Conservation (phyloP, 2,113 vertebrate genomes). For the Leptobrachium ailaonicum region DNA sequence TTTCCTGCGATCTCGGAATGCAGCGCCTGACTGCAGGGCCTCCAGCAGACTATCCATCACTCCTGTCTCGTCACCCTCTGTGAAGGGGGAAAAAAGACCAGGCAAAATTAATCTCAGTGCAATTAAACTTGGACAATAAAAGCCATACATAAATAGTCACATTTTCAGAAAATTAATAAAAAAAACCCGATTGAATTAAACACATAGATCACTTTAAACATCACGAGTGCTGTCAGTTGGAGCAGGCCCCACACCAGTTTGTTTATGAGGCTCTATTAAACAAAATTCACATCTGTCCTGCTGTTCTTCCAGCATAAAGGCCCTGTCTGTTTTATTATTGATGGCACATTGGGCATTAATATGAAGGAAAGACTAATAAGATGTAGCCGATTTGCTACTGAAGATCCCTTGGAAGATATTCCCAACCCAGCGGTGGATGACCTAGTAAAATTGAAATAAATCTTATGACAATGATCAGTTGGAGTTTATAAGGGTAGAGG, state of each 20-base stretch:
- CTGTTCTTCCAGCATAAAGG: conserved; percentile 55
- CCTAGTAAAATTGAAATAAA: conserved; percentile 52
- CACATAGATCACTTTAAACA: conserved; percentile 42
- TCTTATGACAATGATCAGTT: conserved; percentile 31
- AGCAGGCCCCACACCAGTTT: conserved; percentile 50
- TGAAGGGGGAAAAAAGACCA: conserved; percentile 50
- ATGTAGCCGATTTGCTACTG: conserved; percentile 37
- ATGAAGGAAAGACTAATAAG: conserved; percentile 58
- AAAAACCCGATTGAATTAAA: conserved; percentile 39
- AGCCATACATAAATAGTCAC: conserved; percentile 44
- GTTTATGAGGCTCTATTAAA: conserved; percentile 56
- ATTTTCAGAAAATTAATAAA: conserved; percentile 42
- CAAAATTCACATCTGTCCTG: conserved; percentile 56
- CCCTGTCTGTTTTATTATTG: conserved; percentile 59
- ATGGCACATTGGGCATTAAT: conserved; percentile 54
- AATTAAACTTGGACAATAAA: conserved; percentile 52
- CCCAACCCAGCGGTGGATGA: conserved; percentile 53
- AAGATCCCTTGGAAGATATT: conserved; percentile 45
- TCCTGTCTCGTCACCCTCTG: conserved; percentile 96
- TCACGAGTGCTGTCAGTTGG: conserved; percentile 54
- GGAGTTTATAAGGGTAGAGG: conserved; percentile 6
- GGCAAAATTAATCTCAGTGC: conserved; percentile 53
- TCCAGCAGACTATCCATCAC: conserved; percentile 98
- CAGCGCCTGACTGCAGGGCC: conserved; percentile 94
- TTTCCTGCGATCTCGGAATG: conserved; percentile 95